These are phyloP conservation scores for Dolichopus griseipennis DNA, from an alignment of 2,888 invertebrate genomes.

Conservation along the genomic window DNA sequence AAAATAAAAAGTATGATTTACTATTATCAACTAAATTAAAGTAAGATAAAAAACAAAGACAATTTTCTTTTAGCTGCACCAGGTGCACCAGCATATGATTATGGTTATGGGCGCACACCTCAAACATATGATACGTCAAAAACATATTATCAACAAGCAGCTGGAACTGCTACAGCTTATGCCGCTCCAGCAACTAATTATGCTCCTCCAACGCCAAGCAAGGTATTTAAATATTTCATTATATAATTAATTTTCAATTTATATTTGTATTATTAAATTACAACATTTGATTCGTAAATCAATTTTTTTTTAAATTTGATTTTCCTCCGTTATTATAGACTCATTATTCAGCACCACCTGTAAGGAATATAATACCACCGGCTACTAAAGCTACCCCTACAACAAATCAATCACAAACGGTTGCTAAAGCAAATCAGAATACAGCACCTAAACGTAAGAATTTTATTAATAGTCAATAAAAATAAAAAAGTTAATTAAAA, in stretches of 20 bases:
- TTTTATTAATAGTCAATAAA: neutral
- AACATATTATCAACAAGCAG: conserved; percentile 74
- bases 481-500: neutral
- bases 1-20: too few relatives aligned
- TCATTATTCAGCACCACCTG: conserved; percentile 51
- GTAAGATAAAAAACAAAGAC: too few relatives aligned
- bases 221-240: conserved; percentile 30
- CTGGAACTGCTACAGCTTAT: conserved; percentile 48
- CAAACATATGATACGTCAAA: conserved; percentile 75
- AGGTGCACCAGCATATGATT: conserved; percentile 56
- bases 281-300: too few relatives aligned
- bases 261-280: too few relatives aligned
- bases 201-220: conserved; percentile 36
- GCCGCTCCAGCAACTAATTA: conserved; percentile 44
- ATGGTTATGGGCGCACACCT: conserved; percentile 57
- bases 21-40: too few relatives aligned
- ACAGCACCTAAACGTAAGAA: conserved; percentile 50
- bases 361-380: conserved; percentile 53
- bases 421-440: conserved; percentile 24
- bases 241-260: conserved; percentile 5
- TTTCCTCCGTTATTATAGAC: conserved; percentile 26
- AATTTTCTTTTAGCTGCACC: neutral
- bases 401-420: conserved; percentile 24
- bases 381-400: conserved; percentile 48
- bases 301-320: too few relatives aligned